Percentiles rank a stretch among this genome's conserved stretches.
Conservation (phyloP, 2,797 vertebrate species). For the Acanthurus tractus region DNA sequence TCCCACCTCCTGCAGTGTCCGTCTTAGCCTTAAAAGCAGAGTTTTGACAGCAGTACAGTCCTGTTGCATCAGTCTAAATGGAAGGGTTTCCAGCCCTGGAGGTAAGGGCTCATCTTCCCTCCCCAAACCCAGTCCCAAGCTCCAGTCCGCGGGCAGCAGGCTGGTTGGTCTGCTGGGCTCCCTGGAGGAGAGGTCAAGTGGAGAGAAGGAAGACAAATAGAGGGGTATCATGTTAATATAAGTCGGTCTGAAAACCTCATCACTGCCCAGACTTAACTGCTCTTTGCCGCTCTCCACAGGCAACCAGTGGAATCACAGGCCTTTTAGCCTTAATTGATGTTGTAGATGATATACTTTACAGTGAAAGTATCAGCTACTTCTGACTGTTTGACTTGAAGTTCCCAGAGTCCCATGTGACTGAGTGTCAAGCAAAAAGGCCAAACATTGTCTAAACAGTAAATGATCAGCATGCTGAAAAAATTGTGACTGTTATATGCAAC, state of each 20-base stretch:
- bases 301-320: conserved; percentile 18
- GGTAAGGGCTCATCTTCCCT: conserved; percentile 88
- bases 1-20: conserved; percentile 96
- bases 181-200: conserved; percentile 74
- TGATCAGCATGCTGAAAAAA: not conserved
- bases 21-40: conserved; percentile 93
- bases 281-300: conserved; percentile 33
- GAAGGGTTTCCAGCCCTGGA: conserved; percentile 90
- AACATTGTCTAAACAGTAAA: not conserved
- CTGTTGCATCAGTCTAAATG: conserved; percentile 95
- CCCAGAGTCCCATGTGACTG: conserved; percentile 10
- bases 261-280: conserved; percentile 35
- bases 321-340: not conserved
- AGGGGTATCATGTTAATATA: conserved; percentile 48
- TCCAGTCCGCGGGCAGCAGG: conserved; percentile 88
- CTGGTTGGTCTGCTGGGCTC: conserved; percentile 85
- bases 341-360: conserved; percentile 43
- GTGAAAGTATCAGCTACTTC: conserved; percentile 36
- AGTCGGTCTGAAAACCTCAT: conserved; percentile 48
- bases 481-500: conserved; percentile 9
- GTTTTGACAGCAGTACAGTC: conserved; percentile 97
- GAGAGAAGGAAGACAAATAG: conserved; percentile 41
- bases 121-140: conserved; percentile 71
- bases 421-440: conserved; percentile 12
- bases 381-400: conserved; percentile 10